phyloP scores from a whole-genome alignment of 2,113 vertebrate genomes.

The Taxidea taxus region DNA sequence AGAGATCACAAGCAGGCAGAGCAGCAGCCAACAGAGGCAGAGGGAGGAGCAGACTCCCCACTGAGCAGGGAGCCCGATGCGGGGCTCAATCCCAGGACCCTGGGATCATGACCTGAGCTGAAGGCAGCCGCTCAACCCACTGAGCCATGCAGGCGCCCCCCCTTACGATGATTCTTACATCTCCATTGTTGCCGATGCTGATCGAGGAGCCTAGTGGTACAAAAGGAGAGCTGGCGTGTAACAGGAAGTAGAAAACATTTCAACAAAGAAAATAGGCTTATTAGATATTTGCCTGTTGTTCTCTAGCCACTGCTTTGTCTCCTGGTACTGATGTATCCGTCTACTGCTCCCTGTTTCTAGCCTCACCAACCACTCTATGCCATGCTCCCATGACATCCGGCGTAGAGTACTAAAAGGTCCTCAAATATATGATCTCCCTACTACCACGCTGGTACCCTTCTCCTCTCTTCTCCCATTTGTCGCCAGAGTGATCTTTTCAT shows the following conservation, averaged over 20 bases:
- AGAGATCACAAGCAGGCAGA: no score
- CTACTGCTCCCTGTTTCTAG: not conserved
- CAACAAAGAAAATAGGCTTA: not conserved
- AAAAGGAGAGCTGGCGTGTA: not conserved
- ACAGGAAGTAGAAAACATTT: not conserved
- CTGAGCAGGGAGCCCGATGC: no score
- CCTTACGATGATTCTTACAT: not conserved
- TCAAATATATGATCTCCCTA: not conserved
- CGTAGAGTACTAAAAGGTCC: not conserved
- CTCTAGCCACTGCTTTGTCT: no score
- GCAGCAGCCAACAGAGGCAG: no score
- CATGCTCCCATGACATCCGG: not conserved
- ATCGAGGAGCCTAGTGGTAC: not conserved
- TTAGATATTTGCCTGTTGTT: not conserved
- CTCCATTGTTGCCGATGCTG: not conserved
- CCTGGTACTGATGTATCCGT: accelerated
- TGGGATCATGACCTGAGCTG: no score
- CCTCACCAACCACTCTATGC: not conserved
- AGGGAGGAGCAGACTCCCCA: no score
- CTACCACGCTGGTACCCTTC: not conserved
- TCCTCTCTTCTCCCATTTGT: not conserved
- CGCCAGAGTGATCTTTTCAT: not conserved
- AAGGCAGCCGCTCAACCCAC: no score
- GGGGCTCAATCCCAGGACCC: no score
- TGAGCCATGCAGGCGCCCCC: no score